Evolutionary conservation across 2,888 invertebrate species (phyloP).

Genomic region (Ecliptopera silaceata): DNA sequence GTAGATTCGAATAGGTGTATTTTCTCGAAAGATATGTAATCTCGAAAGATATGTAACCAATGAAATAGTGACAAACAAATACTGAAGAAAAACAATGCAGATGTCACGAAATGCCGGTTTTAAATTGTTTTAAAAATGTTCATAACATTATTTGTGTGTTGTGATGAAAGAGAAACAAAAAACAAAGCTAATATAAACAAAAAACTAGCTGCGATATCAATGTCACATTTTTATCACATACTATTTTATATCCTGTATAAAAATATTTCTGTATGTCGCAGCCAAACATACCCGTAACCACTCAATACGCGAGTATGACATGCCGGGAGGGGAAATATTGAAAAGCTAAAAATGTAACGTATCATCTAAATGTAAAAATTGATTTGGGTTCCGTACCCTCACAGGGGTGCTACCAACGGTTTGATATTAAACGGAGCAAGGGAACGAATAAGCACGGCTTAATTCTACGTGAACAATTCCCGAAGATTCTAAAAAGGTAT

Average conservation of each 20-base stretch:
- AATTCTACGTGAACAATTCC: background rate
- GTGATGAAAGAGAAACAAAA: no score
- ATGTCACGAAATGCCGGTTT: no score
- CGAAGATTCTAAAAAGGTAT: background rate
- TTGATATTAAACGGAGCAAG: slow-evolving; percentile 17
- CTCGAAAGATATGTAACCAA: no score
- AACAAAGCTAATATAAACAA: no score
- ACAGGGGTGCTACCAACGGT: slow-evolving; percentile 24
- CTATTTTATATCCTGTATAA: background rate
- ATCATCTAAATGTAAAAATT: slow-evolving; percentile 54
- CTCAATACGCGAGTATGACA: slow-evolving; percentile 25
- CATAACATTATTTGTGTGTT: no score
- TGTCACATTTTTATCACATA: background rate
- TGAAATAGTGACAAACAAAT: no score
- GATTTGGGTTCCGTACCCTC: slow-evolving; percentile 43
- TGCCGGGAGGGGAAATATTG: slow-evolving; percentile 43
- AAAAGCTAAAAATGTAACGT: slow-evolving; percentile 50
- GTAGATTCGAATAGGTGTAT: no score
- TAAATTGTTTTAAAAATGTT: no score
- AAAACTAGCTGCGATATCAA: background rate
- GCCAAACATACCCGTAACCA: slow-evolving; percentile 14
- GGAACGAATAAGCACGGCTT: background rate
- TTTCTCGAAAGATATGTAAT: no score
- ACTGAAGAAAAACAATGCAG: no score
- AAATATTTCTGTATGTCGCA: slow-evolving; percentile 3